Conservation (phyloP, 2,113 vertebrate genomes). For the Paradisaea rubra region DNA sequence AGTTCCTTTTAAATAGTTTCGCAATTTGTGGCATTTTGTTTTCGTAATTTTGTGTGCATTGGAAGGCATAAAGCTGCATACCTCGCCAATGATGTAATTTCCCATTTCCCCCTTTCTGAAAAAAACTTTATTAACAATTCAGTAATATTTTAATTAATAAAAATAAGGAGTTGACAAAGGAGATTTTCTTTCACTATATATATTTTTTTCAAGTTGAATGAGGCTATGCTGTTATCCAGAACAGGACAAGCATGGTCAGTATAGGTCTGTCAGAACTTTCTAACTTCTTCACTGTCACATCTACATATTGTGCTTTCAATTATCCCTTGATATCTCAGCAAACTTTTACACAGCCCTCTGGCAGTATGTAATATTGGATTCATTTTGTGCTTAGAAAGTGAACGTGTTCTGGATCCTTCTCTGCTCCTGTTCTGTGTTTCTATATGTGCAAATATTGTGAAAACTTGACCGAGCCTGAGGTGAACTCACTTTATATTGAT, state of each 20-base stretch:
- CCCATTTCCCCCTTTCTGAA: not conserved
- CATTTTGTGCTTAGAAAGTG: not conserved
- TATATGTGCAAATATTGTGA: not conserved
- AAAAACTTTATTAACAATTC: not conserved
- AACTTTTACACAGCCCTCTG: not conserved
- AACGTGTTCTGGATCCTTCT: not conserved
- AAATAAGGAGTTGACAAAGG: not conserved
- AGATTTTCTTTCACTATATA: accelerated
- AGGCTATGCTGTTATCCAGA: not conserved
- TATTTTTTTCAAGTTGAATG: not conserved
- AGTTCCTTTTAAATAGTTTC: not conserved
- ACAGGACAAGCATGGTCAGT: not conserved
- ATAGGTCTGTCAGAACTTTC: not conserved
- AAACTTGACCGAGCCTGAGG: not conserved
- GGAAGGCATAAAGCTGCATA: not conserved
- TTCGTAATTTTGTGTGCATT: not conserved
- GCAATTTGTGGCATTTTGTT: not conserved
- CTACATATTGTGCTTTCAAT: not conserved
- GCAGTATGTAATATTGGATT: not conserved
- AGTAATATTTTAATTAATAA: not conserved
- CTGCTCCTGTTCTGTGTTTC: not conserved
- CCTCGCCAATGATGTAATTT: not conserved
- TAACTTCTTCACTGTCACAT: not conserved
- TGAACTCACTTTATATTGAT: not conserved
- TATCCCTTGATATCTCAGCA: not conserved